Base-by-base conservation (phyloP, 2,888 invertebrate genomes). In the Agrochola lota region DNA sequence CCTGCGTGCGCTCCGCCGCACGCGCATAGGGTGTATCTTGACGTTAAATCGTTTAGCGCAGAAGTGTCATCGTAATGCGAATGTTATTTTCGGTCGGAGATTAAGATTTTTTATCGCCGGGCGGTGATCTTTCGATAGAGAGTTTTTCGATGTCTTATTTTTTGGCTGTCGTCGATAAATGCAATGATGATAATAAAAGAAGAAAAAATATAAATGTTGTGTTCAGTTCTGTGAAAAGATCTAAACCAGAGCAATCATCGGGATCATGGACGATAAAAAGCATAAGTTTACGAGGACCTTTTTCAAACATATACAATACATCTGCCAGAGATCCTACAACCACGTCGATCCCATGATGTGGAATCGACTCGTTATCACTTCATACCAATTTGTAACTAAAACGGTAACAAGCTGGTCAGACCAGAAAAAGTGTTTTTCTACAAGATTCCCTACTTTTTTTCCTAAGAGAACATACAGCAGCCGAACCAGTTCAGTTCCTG, bases 401-500 rank as follows among this genome's bases (percentile, higher is more conserved):
- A 86, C 88, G 77, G 86, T 85, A 85, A 81, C 76, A 52, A 86
- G 71, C 83, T 72, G 66, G 81, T 75, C 12, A n/a, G 67, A 70
- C 79, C 79, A 88, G 88, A 88, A 88, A 84, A 84, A 84, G 73
- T 81, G 76, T 88, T 87, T 81, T 84, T 84, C 82, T 72, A 72
- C 77, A 71, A 82, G 81, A 81, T 81, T 78, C 83, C 30, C 60
- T 59, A 64, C 69, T 89, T 90, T 91, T n/a, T 91, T 89, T 85
- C 82, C 78, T 85, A 71, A 80, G 78, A 78, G 83, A 84, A 85
- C 81, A 77, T 80, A 81, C 82, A 85, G 90, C 89, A 86, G 88
- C 88, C 79, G 70, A 89, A 91, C 92, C 91, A 91, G 93, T 92
- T 89, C 86, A 89, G 92, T 93, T 93, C 92, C 92, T 94, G 93